These are phyloP conservation scores for Galago senegalensis DNA, from an alignment of 2,797 vertebrate species.

Conservation along the genomic window DNA sequence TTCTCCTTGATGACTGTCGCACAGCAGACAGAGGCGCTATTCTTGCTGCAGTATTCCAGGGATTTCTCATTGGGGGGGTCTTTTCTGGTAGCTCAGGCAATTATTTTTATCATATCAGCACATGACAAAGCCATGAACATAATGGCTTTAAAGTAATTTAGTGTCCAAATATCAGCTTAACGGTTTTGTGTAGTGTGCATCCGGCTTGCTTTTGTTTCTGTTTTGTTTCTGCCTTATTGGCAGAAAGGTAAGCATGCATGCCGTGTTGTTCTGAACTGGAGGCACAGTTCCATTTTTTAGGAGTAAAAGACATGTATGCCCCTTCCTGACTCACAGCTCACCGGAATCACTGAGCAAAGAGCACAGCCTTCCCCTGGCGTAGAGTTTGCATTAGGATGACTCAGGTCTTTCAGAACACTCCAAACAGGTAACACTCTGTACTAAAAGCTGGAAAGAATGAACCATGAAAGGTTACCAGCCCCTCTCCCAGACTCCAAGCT, in stretches of 20 bases:
- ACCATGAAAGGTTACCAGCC: background rate
- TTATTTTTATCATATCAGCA: slow-evolving; percentile 79
- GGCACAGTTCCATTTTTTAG: slow-evolving; percentile 69
- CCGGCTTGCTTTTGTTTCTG: slow-evolving; percentile 59
- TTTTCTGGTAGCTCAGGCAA: slow-evolving; percentile 90
- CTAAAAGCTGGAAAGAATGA: slow-evolving; percentile 31
- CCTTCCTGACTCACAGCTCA: background rate
- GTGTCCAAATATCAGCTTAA: slow-evolving; percentile 37
- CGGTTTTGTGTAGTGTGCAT: background rate
- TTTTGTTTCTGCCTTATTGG: slow-evolving; percentile 57
- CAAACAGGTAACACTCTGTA: slow-evolving; percentile 12
- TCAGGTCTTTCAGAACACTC: slow-evolving; percentile 53
- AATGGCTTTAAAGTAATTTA: slow-evolving; percentile 67
- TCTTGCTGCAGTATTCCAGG: slow-evolving; percentile 4
- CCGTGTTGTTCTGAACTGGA: slow-evolving; percentile 90
- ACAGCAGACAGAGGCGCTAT: background rate
- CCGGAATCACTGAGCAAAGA: background rate
- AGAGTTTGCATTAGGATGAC: background rate
- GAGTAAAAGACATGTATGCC: background rate
- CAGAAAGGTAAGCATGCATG: slow-evolving; percentile 78
- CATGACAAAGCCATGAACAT: slow-evolving; percentile 53
- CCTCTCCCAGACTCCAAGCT: background rate
- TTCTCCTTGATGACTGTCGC: background rate
- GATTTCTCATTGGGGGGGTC: slow-evolving; percentile 61
- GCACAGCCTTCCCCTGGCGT: fast-evolving